Evolutionary conservation across 2,113 vertebrate genomes (phyloP).

Genomic region (Corythornis vintsioides): DNA sequence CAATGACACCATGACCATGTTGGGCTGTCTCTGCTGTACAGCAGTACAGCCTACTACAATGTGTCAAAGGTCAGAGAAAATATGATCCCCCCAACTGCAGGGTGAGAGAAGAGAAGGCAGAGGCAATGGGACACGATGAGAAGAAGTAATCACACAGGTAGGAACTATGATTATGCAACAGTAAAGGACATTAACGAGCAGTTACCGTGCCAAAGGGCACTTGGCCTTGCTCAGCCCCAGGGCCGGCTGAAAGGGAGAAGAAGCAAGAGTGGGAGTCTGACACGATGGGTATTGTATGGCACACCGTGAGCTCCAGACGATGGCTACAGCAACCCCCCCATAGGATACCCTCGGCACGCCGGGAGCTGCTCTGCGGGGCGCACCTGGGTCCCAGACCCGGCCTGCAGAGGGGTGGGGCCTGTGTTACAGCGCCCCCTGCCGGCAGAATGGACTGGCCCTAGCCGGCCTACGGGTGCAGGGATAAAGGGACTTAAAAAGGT

Average conservation of each 20-base stretch:
- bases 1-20: accelerated
- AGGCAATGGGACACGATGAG: accelerated
- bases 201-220: accelerated
- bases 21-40: accelerated
- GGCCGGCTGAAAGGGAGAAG: accelerated
- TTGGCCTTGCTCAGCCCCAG: background rate
- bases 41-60: accelerated
- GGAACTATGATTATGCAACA: accelerated
- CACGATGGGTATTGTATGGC: background rate
- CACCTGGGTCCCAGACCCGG: too few relatives aligned
- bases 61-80: accelerated
- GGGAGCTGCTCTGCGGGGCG: too few relatives aligned
- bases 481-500: background rate
- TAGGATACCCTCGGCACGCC: too few relatives aligned
- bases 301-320: accelerated
- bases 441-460: background rate
- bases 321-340: accelerated
- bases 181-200: too few relatives aligned
- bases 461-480: too few relatives aligned
- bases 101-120: too few relatives aligned
- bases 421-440: background rate
- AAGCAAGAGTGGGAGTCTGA: background rate
- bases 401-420: background rate
- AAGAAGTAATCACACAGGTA: accelerated
- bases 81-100: too few relatives aligned